Conservation (phyloP, 2,888 invertebrate species). For the Ophonus ardosiacus region DNA sequence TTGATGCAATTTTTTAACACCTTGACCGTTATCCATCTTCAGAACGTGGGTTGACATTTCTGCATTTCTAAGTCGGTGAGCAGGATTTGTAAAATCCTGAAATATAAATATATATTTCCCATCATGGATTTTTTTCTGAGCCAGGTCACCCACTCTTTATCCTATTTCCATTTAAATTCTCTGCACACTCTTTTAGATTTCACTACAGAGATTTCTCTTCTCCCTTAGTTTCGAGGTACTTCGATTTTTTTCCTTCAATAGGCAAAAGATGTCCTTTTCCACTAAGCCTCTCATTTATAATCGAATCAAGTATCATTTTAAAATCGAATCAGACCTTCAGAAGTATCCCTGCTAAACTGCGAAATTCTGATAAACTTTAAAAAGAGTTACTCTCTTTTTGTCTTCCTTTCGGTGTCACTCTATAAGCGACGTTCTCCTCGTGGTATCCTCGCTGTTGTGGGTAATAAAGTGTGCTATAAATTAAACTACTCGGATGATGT, state of each 20-base stretch:
- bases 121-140: conserved; percentile 55
- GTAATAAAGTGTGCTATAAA: conserved; percentile 39
- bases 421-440: no score
- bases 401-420: no score
- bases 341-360: no score
- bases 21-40: background rate
- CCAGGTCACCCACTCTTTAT: conserved; percentile 57
- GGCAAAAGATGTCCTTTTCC: background rate
- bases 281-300: no score
- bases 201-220: conserved; percentile 41
- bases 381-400: no score
- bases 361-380: no score
- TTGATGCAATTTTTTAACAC: background rate
- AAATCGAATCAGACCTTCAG: no score
- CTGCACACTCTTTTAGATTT: conserved; percentile 50
- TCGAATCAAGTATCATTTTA: no score
- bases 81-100: conserved; percentile 53
- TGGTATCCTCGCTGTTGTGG: background rate
- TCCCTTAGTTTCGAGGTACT: conserved; percentile 38
- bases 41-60: conserved; percentile 12
- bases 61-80: background rate
- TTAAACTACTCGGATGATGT: conserved; percentile 30
- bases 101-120: conserved; percentile 64
- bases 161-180: conserved; percentile 63
- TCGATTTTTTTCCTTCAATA: conserved; percentile 17